Conservation (phyloP, 2,113 vertebrate genomes). For the Podarcis muralis region DNA sequence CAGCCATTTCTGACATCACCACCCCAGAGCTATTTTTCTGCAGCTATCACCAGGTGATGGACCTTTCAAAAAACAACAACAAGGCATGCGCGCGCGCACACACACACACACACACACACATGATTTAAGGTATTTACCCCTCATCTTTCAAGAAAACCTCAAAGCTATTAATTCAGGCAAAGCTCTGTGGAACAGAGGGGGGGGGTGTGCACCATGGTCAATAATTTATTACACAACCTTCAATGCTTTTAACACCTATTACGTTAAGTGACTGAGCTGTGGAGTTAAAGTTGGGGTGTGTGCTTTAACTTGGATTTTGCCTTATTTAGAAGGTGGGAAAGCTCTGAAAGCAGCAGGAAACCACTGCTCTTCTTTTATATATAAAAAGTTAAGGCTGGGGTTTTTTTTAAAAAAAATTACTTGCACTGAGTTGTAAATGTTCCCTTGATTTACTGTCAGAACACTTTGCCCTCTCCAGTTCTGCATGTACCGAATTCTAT, state of each 20-base stretch:
- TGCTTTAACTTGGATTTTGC: not conserved
- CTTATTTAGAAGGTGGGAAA: not conserved
- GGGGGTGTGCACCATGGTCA: not conserved
- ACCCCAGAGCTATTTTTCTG: not conserved
- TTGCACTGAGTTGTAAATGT: not conserved
- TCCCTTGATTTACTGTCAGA: not conserved
- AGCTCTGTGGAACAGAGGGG: not conserved
- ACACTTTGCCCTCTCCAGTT: not conserved
- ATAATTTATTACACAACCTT: no score
- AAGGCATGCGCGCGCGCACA: not conserved
- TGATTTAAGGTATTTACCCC: not conserved
- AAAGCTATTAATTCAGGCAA: not conserved
- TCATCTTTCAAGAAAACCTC: not conserved
- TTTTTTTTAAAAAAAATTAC: not conserved
- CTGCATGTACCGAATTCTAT: not conserved
- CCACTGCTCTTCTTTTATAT: not conserved
- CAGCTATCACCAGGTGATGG: not conserved
- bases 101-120: not conserved
- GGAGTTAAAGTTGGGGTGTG: not conserved
- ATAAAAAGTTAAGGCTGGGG: not conserved
- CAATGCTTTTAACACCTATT: not conserved
- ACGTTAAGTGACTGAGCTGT: not conserved
- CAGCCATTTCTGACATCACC: no score
- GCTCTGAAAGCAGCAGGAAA: not conserved
- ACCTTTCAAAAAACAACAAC: not conserved